Base-by-base conservation (phyloP, 2,888 invertebrate species). In the Microctonus brassicae region DNA sequence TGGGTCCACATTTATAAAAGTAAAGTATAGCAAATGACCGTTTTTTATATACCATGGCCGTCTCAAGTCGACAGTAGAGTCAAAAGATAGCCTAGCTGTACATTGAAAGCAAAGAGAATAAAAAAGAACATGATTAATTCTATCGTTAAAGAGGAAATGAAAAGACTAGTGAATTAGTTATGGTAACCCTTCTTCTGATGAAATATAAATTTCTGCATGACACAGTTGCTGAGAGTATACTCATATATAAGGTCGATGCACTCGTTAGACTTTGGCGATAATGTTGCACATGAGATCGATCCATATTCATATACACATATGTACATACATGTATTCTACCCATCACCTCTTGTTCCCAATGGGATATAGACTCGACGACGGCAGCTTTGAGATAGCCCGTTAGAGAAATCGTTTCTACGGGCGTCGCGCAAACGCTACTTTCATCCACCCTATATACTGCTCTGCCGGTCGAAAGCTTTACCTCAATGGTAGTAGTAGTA, bases 171-270 rank as follows among this genome's bases (percentile, higher is more conserved):
- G 61, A 73, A 72, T 73, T 70, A 70, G 72, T 69, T 77, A 74
- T 76, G 73, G 75, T 74, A 78, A 74, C 75, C 77, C 77, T 75
- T 78, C 77, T 71, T 69, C 66, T 67, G 73, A 79, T 83, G 78
- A 83, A 83, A 83, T 83, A 83, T 83, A 80, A 83, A 83, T 75
- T 76, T 71, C 76, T 79, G 76, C 79, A 77, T 70, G 78, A 78
- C 77, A 78, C 81, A 81, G 82, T 79, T 81, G 77, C 81, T 76
- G 78, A 70, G 77, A 81, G 81, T 82, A n/a, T n/a, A n/a, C n/a
- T n/a, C n/a, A n/a, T n/a, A n/a, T 82, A 82, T 79, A 78, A 82
- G 80, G 80, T 78, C 78, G 80, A 76, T 75, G 77, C 78, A 73
- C 73, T 67, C 69, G 64, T 70, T 63, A 62, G 67, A 63, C 61